Percentiles rank a stretch among this genome's conserved stretches.
phyloP scores from a whole-genome alignment of 2,888 invertebrate species.

The Platycnemis pennipes region DNA sequence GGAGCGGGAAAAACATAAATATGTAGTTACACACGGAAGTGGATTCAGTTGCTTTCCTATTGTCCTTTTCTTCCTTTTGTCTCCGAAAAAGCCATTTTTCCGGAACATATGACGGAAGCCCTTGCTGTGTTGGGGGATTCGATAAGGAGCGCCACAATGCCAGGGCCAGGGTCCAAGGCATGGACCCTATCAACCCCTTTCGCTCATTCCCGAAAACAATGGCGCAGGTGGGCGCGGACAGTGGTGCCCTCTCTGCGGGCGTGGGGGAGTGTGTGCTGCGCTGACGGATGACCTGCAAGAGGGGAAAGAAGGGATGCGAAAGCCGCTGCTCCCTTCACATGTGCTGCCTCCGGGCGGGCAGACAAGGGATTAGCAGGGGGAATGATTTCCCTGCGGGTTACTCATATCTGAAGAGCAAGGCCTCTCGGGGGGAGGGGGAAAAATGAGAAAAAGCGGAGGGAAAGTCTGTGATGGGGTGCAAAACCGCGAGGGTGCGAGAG shows the following conservation, averaged over 20 bases:
- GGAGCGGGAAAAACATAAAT: not conserved
- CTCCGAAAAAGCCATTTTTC: not conserved
- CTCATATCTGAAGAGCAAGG: constrained; percentile 43
- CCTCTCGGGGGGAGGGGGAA: not conserved
- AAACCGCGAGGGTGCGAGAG: too few relatives aligned
- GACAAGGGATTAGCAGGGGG: constrained; percentile 29
- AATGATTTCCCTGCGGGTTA: constrained; percentile 42
- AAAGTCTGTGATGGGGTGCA: not conserved
- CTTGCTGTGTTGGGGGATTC: not conserved
- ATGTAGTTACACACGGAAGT: not conserved
- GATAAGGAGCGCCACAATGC: not conserved
- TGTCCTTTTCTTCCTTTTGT: not conserved
- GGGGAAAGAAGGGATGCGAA: not conserved
- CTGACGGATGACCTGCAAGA: not conserved
- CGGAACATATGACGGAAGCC: not conserved
- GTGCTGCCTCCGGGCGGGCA: not conserved
- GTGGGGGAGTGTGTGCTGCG: not conserved
- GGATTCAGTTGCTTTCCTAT: not conserved
- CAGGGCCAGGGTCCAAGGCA: not conserved
- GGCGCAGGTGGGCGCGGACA: not conserved
- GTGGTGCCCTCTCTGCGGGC: not conserved
- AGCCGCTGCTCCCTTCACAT: not conserved
- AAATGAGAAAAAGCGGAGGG: not conserved
- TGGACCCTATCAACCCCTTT: not conserved
- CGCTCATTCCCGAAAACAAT: not conserved